A percentile compares a stretch with the other conserved stretches of the same genome.
Conservation (phyloP, 2,113 vertebrate genomes). For the Polypterus bichir region DNA sequence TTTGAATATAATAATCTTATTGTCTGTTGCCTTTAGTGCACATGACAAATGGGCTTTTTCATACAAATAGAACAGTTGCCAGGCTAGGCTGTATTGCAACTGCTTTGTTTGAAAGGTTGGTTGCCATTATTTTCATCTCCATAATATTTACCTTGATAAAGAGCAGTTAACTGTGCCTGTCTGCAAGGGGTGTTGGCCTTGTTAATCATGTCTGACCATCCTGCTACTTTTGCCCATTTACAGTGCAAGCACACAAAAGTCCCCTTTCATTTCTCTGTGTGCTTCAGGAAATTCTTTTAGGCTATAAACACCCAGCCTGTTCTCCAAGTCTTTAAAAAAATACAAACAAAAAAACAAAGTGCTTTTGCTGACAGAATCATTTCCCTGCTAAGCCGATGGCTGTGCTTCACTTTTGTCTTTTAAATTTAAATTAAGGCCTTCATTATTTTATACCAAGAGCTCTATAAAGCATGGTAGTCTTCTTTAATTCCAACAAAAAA, state of each 20-base stretch:
- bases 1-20: slow-evolving; percentile 34
- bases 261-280: not conserved
- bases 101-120: slow-evolving; percentile 1
- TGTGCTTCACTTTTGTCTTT: no score
- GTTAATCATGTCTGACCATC: slow-evolving; percentile 17
- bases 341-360: not conserved
- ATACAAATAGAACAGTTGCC: slow-evolving; percentile 27
- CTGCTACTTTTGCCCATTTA: not conserved
- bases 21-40: slow-evolving; percentile 25
- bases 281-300: not conserved
- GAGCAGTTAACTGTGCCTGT: slow-evolving; percentile 22
- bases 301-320: not conserved
- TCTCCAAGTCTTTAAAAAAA: no score
- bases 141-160: slow-evolving; percentile 28
- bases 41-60: slow-evolving; percentile 28
- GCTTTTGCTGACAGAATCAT: not conserved
- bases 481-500: no score
- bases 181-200: slow-evolving; percentile 25
- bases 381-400: no score
- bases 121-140: not conserved
- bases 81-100: not conserved
- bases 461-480: no score
- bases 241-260: not conserved
- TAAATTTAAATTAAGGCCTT: no score
- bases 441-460: no score